These are phyloP conservation scores for Lumbricus terrestris DNA, from an alignment of 2,888 invertebrate species.

Conservation along the genomic window DNA sequence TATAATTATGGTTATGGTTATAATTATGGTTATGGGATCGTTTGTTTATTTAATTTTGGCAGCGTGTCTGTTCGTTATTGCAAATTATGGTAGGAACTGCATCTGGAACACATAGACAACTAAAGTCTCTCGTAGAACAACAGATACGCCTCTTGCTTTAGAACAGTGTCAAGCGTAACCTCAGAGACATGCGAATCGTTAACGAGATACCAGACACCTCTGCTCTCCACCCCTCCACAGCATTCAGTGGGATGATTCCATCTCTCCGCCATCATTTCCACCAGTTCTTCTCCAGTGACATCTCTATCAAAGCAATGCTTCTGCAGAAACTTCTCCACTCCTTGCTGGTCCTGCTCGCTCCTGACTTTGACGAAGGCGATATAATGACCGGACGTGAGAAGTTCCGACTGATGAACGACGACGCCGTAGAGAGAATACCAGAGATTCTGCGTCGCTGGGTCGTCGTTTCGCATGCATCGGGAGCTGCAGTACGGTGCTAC, in stretches of 20 bases:
- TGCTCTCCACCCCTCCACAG: neutral
- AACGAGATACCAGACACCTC: neutral
- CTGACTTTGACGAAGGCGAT: neutral
- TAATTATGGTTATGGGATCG: neutral
- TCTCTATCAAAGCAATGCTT: neutral
- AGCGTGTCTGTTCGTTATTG: neutral
- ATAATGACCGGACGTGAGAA: neutral
- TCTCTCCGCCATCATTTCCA: neutral
- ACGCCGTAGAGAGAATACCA: neutral
- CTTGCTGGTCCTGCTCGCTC: neutral
- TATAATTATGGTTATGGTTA: neutral
- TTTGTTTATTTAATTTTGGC: neutral
- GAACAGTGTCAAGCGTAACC: neutral
- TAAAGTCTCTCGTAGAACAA: neutral
- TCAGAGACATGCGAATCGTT: neutral
- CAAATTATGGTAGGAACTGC: neutral
- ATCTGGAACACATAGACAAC: too few species aligned
- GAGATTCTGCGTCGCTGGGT: neutral
- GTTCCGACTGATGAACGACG: neutral
- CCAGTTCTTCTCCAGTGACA: neutral
- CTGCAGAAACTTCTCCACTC: neutral
- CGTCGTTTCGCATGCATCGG: too few species aligned
- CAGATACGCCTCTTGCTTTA: neutral
- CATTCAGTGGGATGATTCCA: neutral
- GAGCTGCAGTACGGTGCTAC: too few species aligned